Evolutionary conservation across 1,140 invertebrate species (phyloP).

Genomic region (Anoplolepis gracilipes): DNA sequence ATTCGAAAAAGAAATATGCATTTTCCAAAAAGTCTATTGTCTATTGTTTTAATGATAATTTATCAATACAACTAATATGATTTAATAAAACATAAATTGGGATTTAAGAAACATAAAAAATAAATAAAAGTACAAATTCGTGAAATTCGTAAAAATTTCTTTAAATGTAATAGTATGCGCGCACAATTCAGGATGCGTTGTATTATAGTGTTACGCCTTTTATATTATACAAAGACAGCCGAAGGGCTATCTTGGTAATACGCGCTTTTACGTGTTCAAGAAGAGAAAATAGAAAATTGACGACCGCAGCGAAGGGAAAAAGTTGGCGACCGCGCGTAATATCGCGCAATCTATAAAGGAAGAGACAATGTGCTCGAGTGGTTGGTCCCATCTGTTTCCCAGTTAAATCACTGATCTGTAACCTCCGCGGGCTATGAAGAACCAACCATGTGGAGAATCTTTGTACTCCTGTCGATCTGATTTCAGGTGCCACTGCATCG

Average conservation of each 20-base stretch:
- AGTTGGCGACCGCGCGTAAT: not conserved
- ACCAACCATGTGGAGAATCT: conserved; percentile 38
- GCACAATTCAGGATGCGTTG: not conserved
- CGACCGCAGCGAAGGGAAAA: not conserved
- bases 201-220: not conserved
- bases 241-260: conserved; percentile 20
- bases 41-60: too few species aligned
- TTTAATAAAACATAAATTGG: too few species aligned
- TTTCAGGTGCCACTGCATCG: conserved; percentile 22
- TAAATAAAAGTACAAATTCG: too few species aligned
- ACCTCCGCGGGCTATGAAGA: conserved; percentile 37
- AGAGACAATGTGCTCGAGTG: conserved; percentile 35
- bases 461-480: conserved; percentile 44
- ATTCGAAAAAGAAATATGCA: too few species aligned
- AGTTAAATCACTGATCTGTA: conserved; percentile 60
- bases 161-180: not conserved
- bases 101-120: too few species aligned
- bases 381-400: conserved; percentile 47
- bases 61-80: too few species aligned
- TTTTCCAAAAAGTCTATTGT: too few species aligned
- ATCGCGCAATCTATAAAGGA: conserved; percentile 52
- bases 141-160: too few species aligned
- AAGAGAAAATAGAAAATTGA: conserved; percentile 21
- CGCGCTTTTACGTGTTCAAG: conserved; percentile 1
- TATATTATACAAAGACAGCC: conserved; percentile 6